Conservation (phyloP, 1,140 invertebrate species). For the Leptopilina clavipes region DNA sequence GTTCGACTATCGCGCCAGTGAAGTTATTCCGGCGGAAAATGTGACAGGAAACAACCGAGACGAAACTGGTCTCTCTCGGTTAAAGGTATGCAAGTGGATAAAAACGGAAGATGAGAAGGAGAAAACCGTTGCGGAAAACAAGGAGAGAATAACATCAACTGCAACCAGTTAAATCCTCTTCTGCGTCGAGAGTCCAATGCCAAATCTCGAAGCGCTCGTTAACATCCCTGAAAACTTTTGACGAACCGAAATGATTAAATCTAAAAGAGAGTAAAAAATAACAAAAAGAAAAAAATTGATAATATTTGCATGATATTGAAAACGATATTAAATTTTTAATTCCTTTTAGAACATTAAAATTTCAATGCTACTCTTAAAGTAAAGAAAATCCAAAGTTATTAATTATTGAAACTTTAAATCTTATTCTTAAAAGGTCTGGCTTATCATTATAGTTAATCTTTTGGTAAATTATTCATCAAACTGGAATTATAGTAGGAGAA, state of each 20-base stretch:
- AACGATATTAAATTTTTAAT: no score
- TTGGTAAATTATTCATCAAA: no score
- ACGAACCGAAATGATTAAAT: constrained; percentile 38
- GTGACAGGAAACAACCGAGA: constrained; percentile 71
- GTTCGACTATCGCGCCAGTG: constrained; percentile 60
- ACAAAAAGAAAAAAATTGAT: not conserved
- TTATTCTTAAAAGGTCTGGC: no score
- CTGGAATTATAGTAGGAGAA: no score
- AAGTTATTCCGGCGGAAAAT: constrained; percentile 69
- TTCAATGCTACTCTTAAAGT: no score
- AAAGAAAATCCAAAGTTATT: no score
- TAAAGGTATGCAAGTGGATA: constrained; percentile 50
- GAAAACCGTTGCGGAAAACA: constrained; percentile 24
- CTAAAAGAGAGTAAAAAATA: not conserved
- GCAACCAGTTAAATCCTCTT: constrained; percentile 39
- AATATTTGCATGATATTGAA: no score
- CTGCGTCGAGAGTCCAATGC: constrained; percentile 54
- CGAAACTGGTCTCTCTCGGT: constrained; percentile 62
- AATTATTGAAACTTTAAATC: no score
- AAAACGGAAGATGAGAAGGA: constrained; percentile 40
- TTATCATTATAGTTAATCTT: no score
- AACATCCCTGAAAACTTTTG: constrained; percentile 55
- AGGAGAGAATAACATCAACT: constrained; percentile 36
- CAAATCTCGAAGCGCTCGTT: constrained; percentile 60
- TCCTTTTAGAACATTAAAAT: no score